Base-by-base conservation (phyloP, 2,888 invertebrate genomes). In the Drosophila neoperkinsi region DNA sequence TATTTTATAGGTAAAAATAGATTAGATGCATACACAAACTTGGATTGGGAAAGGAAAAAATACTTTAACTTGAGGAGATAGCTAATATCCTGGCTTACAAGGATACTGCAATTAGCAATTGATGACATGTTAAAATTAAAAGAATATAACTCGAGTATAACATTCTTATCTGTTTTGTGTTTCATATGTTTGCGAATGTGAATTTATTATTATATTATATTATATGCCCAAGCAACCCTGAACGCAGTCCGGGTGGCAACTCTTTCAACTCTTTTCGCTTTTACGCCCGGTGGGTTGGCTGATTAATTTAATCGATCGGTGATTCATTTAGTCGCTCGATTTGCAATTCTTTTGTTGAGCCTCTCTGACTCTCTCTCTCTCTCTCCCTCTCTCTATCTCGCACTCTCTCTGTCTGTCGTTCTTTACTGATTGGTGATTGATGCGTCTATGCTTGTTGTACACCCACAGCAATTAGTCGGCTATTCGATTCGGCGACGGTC, bases 251-350 rank as follows among this genome's bases (percentile, higher is more conserved):
- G 38, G 16, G 5, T 57, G 50, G 55, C 49, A 58, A n/a, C 43
- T 49, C 51, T 33, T 46, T 21, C 25, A 30, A 31, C 31, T 59
- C 36, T 11, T 36, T 59, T 33, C 38, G 50, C 34, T 58, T 77
- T 60, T 58, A 43, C 66, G 79, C 50, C 70, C 60, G 62, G 83
- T 70, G 41, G 18, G 41, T 25, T 33, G 68, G 64, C 75, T 90
- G 83, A 88, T 91, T 90, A 90, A 90, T 90, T 28, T 28, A 28
- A 28, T 28, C 28, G 28, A 3, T 28, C 28, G 28, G 28, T 28
- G 28, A 28, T 28, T 28, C 85, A 77, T 81, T 90, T 91, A 88
- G 88, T 85, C 79, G 83, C 74, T 79, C 79, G 90, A 90, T 85
- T 90, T 88, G 79, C 72, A 38, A 38, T 36, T 56, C 7, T 55